Percentiles rank a stretch among this genome's conserved stretches.
Conservation (phyloP, 2,113 vertebrate genomes). For the Ciconia stormi region DNA sequence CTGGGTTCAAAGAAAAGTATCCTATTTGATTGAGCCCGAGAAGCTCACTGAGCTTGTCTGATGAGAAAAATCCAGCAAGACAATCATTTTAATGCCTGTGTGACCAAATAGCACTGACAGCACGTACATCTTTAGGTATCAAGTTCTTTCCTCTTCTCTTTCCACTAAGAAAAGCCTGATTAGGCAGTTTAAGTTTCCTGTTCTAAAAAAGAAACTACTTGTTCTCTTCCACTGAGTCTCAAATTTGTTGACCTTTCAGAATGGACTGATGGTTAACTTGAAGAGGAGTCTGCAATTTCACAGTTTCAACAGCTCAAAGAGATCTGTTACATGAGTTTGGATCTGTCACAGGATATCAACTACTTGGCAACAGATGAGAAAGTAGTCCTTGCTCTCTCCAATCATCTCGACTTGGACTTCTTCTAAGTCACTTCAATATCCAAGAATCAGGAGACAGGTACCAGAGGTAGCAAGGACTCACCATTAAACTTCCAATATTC, state of each 20-base stretch:
- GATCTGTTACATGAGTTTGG: not conserved
- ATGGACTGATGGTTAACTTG: not conserved
- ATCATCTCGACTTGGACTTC: not conserved
- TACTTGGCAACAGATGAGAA: not conserved
- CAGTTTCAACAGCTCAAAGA: not conserved
- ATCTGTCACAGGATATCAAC: not conserved
- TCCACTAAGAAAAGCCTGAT: not conserved
- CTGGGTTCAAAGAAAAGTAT: not conserved
- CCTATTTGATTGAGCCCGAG: not conserved
- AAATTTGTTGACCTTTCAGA: not conserved
- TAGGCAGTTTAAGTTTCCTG: not conserved
- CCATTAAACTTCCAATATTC: not conserved
- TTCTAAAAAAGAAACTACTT: not conserved
- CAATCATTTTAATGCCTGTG: not conserved
- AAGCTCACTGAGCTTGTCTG: not conserved
- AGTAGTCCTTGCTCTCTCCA: not conserved
- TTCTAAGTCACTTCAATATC: not conserved
- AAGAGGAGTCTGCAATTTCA: not conserved
- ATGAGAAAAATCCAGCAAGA: not conserved
- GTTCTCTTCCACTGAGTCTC: not conserved
- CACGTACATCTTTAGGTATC: not conserved
- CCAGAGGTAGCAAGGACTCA: not conserved
- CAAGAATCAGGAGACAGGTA: not conserved
- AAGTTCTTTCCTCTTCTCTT: not conserved
- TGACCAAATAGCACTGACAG: not conserved